Percentiles rank a stretch among this genome's conserved stretches.
phyloP scores from a whole-genome alignment of 1,140 invertebrate species.

The Cydia splendana region DNA sequence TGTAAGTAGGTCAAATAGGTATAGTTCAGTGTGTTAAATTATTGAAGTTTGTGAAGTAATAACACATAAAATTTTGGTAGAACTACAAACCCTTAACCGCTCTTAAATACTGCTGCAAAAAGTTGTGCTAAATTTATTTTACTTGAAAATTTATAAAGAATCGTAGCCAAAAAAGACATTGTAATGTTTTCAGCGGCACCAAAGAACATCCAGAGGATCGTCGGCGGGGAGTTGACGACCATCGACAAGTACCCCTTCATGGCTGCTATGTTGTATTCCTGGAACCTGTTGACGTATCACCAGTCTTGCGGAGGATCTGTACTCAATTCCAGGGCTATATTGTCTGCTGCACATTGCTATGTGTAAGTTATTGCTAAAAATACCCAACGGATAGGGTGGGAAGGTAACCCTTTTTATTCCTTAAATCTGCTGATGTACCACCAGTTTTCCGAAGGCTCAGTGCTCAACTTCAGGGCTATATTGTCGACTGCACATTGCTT shows the following conservation, averaged over 20 bases:
- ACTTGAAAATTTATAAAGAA: background rate
- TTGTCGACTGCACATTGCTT: conserved; percentile 55
- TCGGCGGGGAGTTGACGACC: conserved; percentile 49
- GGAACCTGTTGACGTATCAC: conserved; percentile 32
- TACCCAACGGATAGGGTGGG: too few relatives aligned
- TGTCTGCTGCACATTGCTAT: conserved; percentile 55
- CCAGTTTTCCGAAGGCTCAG: conserved; percentile 54
- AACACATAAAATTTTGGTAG: too few relatives aligned
- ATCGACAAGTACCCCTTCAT: conserved; percentile 48
- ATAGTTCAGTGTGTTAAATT: background rate
- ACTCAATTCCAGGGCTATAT: conserved; percentile 49
- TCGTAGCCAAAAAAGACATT: background rate
- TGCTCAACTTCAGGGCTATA: conserved; percentile 51
- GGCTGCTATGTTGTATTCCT: conserved; percentile 42
- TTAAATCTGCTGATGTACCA: conserved; percentile 33
- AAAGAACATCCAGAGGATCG: conserved; percentile 44
- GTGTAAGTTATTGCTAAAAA: conserved; percentile 43
- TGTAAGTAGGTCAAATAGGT: background rate
- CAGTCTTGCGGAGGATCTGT: conserved; percentile 58
- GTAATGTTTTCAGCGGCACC: conserved; percentile 42
- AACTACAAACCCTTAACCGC: too few relatives aligned
- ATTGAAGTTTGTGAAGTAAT: too few relatives aligned
- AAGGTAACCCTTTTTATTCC: conserved; percentile 22
- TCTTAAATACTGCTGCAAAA: too few relatives aligned
- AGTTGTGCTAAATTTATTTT: too few relatives aligned